Conservation (phyloP, 2,888 invertebrate genomes). For the Galerucella nymphaeae region DNA sequence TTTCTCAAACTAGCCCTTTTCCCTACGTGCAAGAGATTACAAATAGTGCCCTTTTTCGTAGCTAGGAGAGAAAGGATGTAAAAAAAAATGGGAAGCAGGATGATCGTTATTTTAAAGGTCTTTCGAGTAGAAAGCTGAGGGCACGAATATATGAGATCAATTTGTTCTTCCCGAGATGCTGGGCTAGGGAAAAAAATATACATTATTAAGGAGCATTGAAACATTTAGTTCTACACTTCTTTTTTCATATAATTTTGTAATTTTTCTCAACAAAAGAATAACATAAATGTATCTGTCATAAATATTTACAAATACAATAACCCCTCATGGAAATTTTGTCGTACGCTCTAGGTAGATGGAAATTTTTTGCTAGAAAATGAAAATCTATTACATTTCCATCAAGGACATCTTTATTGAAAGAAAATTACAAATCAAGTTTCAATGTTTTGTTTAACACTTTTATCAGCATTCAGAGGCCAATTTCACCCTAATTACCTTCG, state of each 20-base stretch:
- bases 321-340: too few relatives aligned
- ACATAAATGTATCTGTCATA: too few relatives aligned
- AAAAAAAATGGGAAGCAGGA: constrained; percentile 36
- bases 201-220: constrained; percentile 12
- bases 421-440: constrained; percentile 12
- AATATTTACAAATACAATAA: too few relatives aligned
- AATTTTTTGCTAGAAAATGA: too few relatives aligned
- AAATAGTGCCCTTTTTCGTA: constrained; percentile 24
- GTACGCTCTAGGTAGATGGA: too few relatives aligned
- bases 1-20: not conserved
- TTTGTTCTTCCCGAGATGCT: constrained; percentile 22
- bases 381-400: not conserved
- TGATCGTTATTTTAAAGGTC: constrained; percentile 40
- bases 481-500: constrained; percentile 18
- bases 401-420: constrained; percentile 4
- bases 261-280: too few relatives aligned
- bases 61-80: not conserved
- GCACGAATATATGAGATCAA: constrained; percentile 37
- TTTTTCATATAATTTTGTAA: too few relatives aligned
- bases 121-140: constrained; percentile 32
- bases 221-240: not conserved
- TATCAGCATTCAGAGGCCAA: constrained; percentile 10
- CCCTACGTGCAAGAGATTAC: constrained; percentile 19
- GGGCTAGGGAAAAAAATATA: constrained; percentile 18
- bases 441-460: constrained; percentile 10